A percentile compares a stretch with the other conserved stretches of the same genome.
Conservation (phyloP, 2,797 vertebrate species). For the Betta splendens region DNA sequence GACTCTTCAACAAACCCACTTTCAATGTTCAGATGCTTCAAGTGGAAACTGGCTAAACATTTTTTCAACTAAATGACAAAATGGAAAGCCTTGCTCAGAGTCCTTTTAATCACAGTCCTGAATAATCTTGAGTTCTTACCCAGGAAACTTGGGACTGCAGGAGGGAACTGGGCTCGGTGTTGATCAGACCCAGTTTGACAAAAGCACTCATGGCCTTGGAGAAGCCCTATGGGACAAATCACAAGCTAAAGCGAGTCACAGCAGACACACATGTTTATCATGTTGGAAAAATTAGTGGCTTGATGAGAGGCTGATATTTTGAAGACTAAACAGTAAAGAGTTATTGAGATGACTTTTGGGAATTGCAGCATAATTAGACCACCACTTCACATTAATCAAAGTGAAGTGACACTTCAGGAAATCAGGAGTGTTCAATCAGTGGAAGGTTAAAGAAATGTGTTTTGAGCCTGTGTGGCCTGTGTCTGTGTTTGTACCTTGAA, state of each 20-base stretch:
- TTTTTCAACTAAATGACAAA: constrained; percentile 14
- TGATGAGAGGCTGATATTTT: too few relatives aligned
- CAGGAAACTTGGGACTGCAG: constrained; percentile 84
- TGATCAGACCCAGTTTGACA: constrained; percentile 91
- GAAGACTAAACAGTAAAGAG: neutral
- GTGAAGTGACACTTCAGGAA: too few relatives aligned
- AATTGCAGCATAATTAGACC: neutral
- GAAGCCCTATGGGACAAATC: constrained; percentile 85
- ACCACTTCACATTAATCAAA: neutral
- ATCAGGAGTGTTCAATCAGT: neutral
- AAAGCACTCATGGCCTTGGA: constrained; percentile 88
- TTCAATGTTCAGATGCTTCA: constrained; percentile 8
- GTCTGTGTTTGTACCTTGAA: constrained; percentile 83
- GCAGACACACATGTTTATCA: too few relatives aligned
- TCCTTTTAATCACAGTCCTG: constrained; percentile 6
- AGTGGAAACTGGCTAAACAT: constrained; percentile 34
- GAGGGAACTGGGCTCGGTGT: constrained; percentile 81
- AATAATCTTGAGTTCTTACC: constrained; percentile 79
- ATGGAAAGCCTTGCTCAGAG: constrained; percentile 3
- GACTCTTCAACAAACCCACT: constrained; percentile 38
- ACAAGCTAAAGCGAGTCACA: too few relatives aligned
- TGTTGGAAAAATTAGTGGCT: too few relatives aligned
- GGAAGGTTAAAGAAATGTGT: neutral
- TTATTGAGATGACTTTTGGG: too few relatives aligned
- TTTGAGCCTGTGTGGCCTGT: constrained; percentile 26